These are phyloP conservation scores for Flexamia atlantica DNA, from an alignment of 2,888 invertebrate species.

Conservation along the genomic window DNA sequence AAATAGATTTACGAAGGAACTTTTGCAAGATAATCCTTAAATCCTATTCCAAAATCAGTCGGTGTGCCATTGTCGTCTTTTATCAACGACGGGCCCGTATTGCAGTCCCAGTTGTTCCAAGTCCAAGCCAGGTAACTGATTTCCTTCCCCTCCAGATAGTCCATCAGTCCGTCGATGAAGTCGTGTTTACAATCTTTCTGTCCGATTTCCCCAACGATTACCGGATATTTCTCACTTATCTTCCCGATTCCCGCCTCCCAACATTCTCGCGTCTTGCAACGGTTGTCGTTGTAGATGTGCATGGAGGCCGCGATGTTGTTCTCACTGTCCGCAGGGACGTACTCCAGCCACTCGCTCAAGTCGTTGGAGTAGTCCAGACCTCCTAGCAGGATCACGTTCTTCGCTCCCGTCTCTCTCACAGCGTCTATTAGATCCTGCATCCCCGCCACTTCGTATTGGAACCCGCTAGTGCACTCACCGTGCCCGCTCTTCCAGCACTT, in stretches of 20 bases:
- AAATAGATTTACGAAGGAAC: too few relatives aligned
- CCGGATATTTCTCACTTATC: neutral
- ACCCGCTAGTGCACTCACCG: neutral
- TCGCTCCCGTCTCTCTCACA: slow-evolving; percentile 27
- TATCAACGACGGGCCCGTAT: neutral
- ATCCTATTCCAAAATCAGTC: slow-evolving; percentile 27
- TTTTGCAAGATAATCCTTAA: neutral
- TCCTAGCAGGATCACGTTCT: slow-evolving; percentile 16
- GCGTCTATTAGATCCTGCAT: slow-evolving; percentile 40
- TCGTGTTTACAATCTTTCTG: slow-evolving; percentile 2
- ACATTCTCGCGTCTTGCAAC: neutral
- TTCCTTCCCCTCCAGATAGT: slow-evolving; percentile 1
- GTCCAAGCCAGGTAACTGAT: slow-evolving; percentile 45
- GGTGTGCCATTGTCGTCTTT: neutral
- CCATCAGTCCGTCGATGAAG: slow-evolving; percentile 24
- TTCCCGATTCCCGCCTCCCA: slow-evolving; percentile 2
- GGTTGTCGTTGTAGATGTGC: slow-evolving; percentile 32
- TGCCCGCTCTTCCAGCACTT: slow-evolving; percentile 5
- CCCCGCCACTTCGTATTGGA: slow-evolving; percentile 25
- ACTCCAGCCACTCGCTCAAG: neutral
- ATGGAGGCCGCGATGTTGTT: slow-evolving; percentile 23
- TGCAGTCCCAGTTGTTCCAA: slow-evolving; percentile 37
- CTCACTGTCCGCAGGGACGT: neutral
- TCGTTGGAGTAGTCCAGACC: neutral
- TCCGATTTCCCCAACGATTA: slow-evolving; percentile 39